A percentile compares a stretch with the other conserved stretches of the same genome.
Conservation (phyloP, 2,797 vertebrate genomes). For the Pantherophis vulpinus region DNA sequence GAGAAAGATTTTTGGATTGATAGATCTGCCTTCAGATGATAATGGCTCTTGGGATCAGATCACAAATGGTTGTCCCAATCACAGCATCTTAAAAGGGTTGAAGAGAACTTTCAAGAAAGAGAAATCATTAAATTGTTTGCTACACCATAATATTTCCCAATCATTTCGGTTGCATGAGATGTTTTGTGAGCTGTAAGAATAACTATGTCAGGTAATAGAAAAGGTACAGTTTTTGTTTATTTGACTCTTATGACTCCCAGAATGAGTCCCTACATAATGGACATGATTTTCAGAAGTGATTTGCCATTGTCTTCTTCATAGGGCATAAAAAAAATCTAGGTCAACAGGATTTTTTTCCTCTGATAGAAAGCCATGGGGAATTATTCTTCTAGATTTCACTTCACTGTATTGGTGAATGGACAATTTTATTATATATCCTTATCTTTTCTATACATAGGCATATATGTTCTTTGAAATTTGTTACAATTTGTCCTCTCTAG, state of each 20-base stretch:
- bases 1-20: not conserved
- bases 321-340: not conserved
- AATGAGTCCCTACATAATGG: not conserved
- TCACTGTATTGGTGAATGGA: not conserved
- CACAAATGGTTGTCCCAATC: not conserved
- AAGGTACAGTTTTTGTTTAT: not conserved
- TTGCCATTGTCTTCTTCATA: not conserved
- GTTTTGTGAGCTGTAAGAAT: not conserved
- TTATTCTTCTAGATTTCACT: not conserved
- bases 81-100: not conserved
- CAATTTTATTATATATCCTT: not conserved
- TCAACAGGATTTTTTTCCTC: not conserved
- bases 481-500: not conserved
- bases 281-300: not conserved
- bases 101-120: not conserved
- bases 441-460: not conserved
- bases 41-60: not conserved
- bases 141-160: not conserved
- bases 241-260: not conserved
- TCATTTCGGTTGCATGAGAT: not conserved
- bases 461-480: not conserved
- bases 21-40: not conserved
- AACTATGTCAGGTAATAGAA: not conserved
- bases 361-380: not conserved
- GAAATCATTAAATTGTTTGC: not conserved